phyloP scores from a whole-genome alignment of 1,140 invertebrate species.

The Drosophila seguyi region DNA sequence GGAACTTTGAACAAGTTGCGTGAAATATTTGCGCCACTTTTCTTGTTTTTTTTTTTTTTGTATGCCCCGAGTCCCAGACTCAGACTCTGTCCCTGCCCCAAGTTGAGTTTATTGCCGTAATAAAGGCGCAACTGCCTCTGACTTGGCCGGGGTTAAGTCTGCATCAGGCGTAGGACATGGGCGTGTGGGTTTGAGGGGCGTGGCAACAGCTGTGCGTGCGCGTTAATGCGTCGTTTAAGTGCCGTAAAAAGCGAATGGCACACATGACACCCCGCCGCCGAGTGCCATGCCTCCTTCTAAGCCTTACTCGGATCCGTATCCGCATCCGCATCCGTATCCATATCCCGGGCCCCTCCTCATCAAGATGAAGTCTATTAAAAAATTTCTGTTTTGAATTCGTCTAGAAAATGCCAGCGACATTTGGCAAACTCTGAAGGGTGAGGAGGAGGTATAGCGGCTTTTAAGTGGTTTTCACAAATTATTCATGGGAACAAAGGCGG shows the following conservation, averaged over 20 bases:
- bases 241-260: constrained; percentile 78
- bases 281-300: constrained; percentile 1
- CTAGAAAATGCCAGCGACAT: constrained; percentile 69
- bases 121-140: constrained; percentile 63
- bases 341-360: constrained; percentile 14
- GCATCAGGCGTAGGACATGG: constrained; percentile 22
- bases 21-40: constrained; percentile 74
- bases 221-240: constrained; percentile 83
- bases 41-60: constrained; percentile 17
- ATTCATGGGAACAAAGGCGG: constrained; percentile 70
- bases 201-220: constrained; percentile 76
- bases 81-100: constrained; percentile 17
- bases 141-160: constrained; percentile 51
- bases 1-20: constrained; percentile 61
- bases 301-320: constrained; percentile 12
- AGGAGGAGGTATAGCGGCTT: constrained; percentile 27
- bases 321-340: not conserved
- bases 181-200: constrained; percentile 53
- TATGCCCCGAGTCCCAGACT: not conserved
- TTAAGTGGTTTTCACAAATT: constrained; percentile 79
- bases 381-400: constrained; percentile 79
- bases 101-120: constrained; percentile 78
- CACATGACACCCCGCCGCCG: constrained; percentile 35
- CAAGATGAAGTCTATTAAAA: constrained; percentile 72
- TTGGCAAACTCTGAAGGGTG: constrained; percentile 24